Evolutionary conservation across 2,113 vertebrate genomes (phyloP).

Genomic region (Antechinus flavipes): DNA sequence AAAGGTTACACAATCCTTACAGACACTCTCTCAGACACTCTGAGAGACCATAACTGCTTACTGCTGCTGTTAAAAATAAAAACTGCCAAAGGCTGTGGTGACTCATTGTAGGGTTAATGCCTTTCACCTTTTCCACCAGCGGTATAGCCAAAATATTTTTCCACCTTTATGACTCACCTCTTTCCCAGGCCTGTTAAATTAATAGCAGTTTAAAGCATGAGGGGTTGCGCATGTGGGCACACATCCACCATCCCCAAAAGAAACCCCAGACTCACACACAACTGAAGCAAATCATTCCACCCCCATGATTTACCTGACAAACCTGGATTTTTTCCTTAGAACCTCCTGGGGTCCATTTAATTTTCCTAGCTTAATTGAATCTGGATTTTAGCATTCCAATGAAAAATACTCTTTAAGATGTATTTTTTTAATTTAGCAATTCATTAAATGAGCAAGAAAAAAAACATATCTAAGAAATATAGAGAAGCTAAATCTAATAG

Average conservation of each 20-base stretch:
- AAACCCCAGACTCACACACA: background rate
- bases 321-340: background rate
- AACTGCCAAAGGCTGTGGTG: conserved; percentile 49
- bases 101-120: conserved; percentile 64
- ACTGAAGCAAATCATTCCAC: background rate
- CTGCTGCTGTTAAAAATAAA: background rate
- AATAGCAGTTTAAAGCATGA: conserved; percentile 52
- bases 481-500: background rate
- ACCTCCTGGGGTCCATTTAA: background rate
- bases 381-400: background rate
- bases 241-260: background rate
- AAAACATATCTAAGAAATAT: background rate
- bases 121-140: conserved; percentile 65
- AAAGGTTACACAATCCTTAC: conserved; percentile 25
- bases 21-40: background rate
- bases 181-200: conserved; percentile 65
- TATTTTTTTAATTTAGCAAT: background rate
- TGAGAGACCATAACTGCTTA: background rate
- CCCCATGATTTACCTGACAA: background rate
- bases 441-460: background rate
- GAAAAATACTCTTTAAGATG: background rate
- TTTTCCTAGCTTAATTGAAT: conserved; percentile 21
- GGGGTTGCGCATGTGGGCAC: background rate
- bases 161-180: conserved; percentile 66
- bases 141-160: conserved; percentile 63